These are phyloP conservation scores for Semicossyphus pulcher DNA, from an alignment of 2,113 vertebrate species.

Conservation along the genomic window DNA sequence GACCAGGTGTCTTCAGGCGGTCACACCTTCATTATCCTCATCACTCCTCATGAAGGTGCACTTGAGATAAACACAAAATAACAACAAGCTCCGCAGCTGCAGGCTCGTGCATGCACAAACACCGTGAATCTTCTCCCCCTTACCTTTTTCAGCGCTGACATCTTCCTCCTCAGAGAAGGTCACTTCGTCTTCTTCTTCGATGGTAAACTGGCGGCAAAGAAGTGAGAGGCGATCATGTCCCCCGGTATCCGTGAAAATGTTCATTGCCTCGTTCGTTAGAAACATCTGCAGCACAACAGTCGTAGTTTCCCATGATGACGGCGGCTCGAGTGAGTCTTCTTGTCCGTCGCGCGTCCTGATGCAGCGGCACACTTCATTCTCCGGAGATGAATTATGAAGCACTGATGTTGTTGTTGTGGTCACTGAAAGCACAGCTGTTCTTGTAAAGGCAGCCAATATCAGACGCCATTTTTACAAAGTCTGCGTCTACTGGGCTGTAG, in stretches of 20 bases:
- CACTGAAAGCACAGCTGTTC: slow-evolving; percentile 45
- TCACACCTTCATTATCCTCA: slow-evolving; percentile 4
- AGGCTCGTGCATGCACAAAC: slow-evolving; percentile 19
- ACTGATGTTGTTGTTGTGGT: slow-evolving; percentile 46
- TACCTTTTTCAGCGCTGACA: slow-evolving; percentile 79
- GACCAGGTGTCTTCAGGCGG: slow-evolving; percentile 9
- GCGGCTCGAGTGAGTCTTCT: slow-evolving; percentile 17
- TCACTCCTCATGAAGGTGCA: slow-evolving; percentile 19
- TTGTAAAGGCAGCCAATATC: slow-evolving; percentile 30
- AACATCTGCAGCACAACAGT: slow-evolving; percentile 50
- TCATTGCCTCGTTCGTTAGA: slow-evolving; percentile 42
- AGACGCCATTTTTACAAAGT: slow-evolving; percentile 76
- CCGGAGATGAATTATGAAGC: slow-evolving; percentile 18
- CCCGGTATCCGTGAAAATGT: slow-evolving; percentile 39
- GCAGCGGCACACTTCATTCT: slow-evolving; percentile 57
- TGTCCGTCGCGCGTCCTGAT: slow-evolving; percentile 45
- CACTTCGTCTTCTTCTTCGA: slow-evolving; percentile 61
- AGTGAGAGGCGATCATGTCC: slow-evolving; percentile 54
- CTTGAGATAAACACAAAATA: slow-evolving; percentile 7
- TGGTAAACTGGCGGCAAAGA: slow-evolving; percentile 35
- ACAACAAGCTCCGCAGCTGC: slow-evolving; percentile 18
- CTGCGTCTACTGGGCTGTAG: slow-evolving; percentile 16
- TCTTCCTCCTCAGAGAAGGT: slow-evolving; percentile 71
- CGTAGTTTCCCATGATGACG: slow-evolving; percentile 60
- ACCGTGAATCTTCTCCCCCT: not conserved